Evolutionary conservation across 1,140 invertebrate species (phyloP), one percentile per base, ranked within the genome.

Genomic region (Drosophila repleta): DNA sequence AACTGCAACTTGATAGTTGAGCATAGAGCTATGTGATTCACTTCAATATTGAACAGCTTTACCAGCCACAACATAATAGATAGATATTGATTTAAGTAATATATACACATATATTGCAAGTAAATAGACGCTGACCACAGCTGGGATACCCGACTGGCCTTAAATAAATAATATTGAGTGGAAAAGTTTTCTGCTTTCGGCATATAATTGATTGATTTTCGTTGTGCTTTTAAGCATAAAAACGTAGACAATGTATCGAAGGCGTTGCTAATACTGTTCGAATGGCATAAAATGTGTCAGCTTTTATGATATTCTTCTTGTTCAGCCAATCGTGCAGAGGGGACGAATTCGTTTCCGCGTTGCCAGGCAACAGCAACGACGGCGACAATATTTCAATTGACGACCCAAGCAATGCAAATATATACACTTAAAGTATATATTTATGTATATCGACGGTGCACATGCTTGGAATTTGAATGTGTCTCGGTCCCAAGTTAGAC

Each of bases 121-220:
- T 29, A 29, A 29, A 29, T 29, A 29, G 7, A 29, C n/a, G n/a
- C n/a, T n/a, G n/a, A n/a, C n/a, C n/a, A n/a, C n/a, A n/a, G n/a
- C n/a, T n/a, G n/a, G n/a, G n/a, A n/a, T n/a, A n/a, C n/a, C n/a
- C n/a, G n/a, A n/a, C n/a, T n/a, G n/a, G n/a, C n/a, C n/a, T n/a
- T 29, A 8, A 29, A 29, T 29, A 3, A 6, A n/a, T 46, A 8
- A 18, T 17, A 18, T 48, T 48, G 1, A 6, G 6, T 20, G 11
- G 18, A 15, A 32, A 62, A 62, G 26, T 52, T 68, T 35, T 2
- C 18, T 24, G 41, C 32, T 48, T 18, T 35, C 11, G 32, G 13
- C 51, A 53, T 21, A 13, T 53, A 62, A 51, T 53, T 68, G 65
- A 62, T 68, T 62, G 66, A 53, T 51, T 62, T 68, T 53, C 17